Percentiles rank a stretch among this genome's conserved stretches.
Evolutionary conservation across 2,888 invertebrate species (phyloP).

Genomic region (Argynnis bischoffii): DNA sequence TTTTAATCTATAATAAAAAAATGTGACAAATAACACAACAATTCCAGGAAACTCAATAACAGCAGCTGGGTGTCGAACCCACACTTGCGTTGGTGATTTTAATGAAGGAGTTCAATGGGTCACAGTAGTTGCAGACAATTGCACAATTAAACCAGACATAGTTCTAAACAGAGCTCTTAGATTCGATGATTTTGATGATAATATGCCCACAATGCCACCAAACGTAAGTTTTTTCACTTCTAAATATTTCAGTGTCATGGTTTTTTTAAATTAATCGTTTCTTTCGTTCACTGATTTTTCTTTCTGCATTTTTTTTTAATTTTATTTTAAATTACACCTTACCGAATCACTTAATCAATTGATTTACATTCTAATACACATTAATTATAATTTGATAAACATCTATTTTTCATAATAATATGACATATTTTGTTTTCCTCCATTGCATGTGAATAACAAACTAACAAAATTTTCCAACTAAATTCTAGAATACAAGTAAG

Average conservation of each 20-base stretch:
- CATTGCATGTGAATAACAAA: slow-evolving; percentile 38
- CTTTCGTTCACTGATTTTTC: too few relatives aligned
- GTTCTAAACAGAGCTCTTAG: slow-evolving; percentile 18
- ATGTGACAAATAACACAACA: not conserved
- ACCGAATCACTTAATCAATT: too few relatives aligned
- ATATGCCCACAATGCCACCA: slow-evolving; percentile 28
- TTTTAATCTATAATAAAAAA: too few relatives aligned
- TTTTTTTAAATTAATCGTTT: too few relatives aligned
- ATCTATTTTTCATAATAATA: not conserved
- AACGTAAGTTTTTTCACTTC: too few relatives aligned
- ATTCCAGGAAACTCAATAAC: slow-evolving; percentile 21
- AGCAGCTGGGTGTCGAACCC: slow-evolving; percentile 40
- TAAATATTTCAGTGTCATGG: too few relatives aligned
- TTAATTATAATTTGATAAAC: not conserved
- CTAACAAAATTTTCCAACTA: slow-evolving; percentile 29
- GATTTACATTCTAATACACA: too few relatives aligned
- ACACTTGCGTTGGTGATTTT: slow-evolving; percentile 68
- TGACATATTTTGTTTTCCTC: not conserved
- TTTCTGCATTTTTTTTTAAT: too few relatives aligned
- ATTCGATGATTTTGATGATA: slow-evolving; percentile 19
- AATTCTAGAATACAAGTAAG: slow-evolving; percentile 31
- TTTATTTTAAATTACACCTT: too few relatives aligned
- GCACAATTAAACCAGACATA: slow-evolving; percentile 38
- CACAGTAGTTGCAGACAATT: slow-evolving; percentile 50
- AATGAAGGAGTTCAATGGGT: slow-evolving; percentile 69